Base-by-base conservation (phyloP, 2,888 invertebrate genomes). In the Athalia rosae region DNA sequence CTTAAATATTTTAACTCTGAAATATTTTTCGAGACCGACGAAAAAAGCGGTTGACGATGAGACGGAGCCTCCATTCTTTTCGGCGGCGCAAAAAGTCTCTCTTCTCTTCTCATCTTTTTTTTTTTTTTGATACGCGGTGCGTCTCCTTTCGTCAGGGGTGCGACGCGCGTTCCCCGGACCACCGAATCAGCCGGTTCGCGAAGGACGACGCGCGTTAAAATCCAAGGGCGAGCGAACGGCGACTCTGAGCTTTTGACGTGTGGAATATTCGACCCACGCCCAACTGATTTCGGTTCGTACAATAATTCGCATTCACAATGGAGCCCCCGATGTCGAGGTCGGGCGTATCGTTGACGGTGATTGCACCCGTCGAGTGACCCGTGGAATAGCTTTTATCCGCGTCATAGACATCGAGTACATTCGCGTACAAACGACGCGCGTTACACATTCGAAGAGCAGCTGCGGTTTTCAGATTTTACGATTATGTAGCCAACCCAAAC, bases 401-500 rank as follows among this genome's bases (percentile, higher is more conserved):
- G 58, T 53, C n/a, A 53, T 53, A 4, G 53, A 28, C n/a, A 53
- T 53, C 11, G n/a, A 53, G 53, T n/a, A 53, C n/a, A n/a, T 53
- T 28, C 28, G n/a, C 6, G 9, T n/a, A 62, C 67, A 50, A 50
- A 67, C 41, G n/a, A n/a, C n/a, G n/a, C n/a, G n/a, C 67, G 50
- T 67, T 67, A 67, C 85, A 67, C 85, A 83, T 85, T 83, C 79
- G 77, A 74, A 28, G 62, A 66, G 77, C 73, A 76, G 76, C 81
- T 80, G 76, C 78, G 80, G 81, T 85, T 84, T 83, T 82, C 80
- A 80, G 82, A 83, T 85, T 86, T 87, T 86, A 87, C 79, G 82
- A 83, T 84, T 83, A 84, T 82, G 81, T 79, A 80, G 81, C 80
- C 77, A 80, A 80, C 77, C 77, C 58, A 50, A 28, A 45, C 50